phyloP scores from a whole-genome alignment of 2,888 invertebrate species.

The Amaurobius ferox region DNA sequence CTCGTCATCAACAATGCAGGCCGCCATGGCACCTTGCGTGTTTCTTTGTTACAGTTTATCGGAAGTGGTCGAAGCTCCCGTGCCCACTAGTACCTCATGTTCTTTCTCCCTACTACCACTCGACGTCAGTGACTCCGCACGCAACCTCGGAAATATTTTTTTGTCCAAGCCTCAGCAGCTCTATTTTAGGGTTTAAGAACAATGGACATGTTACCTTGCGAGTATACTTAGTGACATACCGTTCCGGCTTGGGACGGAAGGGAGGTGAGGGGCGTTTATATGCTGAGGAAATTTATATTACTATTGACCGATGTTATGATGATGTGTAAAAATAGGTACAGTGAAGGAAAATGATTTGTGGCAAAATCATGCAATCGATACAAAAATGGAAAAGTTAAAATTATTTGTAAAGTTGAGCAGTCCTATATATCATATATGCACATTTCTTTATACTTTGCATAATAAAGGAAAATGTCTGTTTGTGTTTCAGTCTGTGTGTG shows the following conservation, averaged over 20 bases:
- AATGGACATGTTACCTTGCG: not conserved
- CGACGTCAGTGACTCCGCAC: not conserved
- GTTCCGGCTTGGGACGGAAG: not conserved
- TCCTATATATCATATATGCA: too few relatives aligned
- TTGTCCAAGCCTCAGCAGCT: not conserved
- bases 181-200: not conserved
- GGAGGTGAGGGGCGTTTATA: not conserved
- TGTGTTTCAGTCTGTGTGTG: too few relatives aligned
- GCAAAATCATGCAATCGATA: too few relatives aligned
- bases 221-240: not conserved
- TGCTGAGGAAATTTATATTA: not conserved
- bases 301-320: not conserved
- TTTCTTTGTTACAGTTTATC: not conserved
- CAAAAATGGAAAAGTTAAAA: too few relatives aligned
- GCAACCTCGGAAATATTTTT: not conserved
- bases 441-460: too few relatives aligned
- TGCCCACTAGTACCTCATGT: not conserved
- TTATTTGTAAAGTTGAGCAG: too few relatives aligned
- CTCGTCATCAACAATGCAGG: not conserved
- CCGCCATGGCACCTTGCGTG: not conserved
- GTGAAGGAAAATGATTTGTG: too few relatives aligned
- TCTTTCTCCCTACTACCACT: not conserved
- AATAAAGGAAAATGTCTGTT: too few relatives aligned
- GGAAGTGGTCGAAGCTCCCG: constrained; percentile 5
- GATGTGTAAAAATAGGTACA: too few relatives aligned